Percentiles rank a stretch among this genome's conserved stretches.
Conservation (phyloP, 1,140 invertebrate genomes). For the Eurytemora carolleeae region DNA sequence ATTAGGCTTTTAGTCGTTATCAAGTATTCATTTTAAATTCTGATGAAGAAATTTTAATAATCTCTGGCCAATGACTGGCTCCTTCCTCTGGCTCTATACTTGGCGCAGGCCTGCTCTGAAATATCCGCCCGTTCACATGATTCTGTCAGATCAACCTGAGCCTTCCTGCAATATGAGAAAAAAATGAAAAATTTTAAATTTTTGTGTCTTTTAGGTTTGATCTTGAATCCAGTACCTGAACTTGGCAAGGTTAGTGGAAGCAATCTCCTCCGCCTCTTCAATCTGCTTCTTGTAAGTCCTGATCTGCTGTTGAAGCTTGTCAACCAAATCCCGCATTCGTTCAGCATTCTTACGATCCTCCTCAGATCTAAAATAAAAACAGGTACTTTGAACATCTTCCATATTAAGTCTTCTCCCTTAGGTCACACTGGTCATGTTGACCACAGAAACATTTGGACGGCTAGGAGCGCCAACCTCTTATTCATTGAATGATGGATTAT, state of each 20-base stretch:
- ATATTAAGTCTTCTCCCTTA: too few relatives aligned
- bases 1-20: too few relatives aligned
- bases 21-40: too few relatives aligned
- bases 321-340: slow-evolving; percentile 89
- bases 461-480: too few relatives aligned
- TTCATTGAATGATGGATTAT: too few relatives aligned
- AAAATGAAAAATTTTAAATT: not conserved
- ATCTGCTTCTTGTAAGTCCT: slow-evolving; percentile 44
- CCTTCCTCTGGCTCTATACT: slow-evolving; percentile 86
- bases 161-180: not conserved
- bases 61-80: slow-evolving; percentile 7
- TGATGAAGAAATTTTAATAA: slow-evolving; percentile 5
- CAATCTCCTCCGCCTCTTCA: slow-evolving; percentile 43
- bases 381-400: slow-evolving; percentile 34
- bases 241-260: slow-evolving; percentile 39
- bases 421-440: too few relatives aligned
- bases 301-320: slow-evolving; percentile 92
- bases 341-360: slow-evolving; percentile 96
- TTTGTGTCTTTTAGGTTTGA: not conserved
- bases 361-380: slow-evolving; percentile 62
- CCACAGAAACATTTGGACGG: too few relatives aligned
- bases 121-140: slow-evolving; percentile 93
- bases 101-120: slow-evolving; percentile 88
- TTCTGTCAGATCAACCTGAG: slow-evolving; percentile 42
- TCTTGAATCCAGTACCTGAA: slow-evolving; percentile 30